Evolutionary conservation across 64 coral and sea anemone genomes (phyloP).

Genomic region (Montipora efflorescens): DNA sequence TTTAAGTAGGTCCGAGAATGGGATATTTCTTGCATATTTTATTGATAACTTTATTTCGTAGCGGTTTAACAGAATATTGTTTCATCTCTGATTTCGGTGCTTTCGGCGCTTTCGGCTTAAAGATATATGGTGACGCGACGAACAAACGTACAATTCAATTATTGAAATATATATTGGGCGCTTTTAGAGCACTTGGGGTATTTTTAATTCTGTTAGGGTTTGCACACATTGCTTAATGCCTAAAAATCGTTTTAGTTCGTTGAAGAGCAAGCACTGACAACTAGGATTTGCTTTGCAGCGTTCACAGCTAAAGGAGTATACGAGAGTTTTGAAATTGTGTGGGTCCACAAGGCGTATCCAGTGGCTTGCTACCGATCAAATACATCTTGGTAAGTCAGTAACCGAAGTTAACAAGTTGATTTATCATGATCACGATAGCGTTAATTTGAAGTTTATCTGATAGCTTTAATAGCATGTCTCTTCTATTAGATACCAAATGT

Average conservation of each 20-base stretch:
- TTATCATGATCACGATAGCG: too few species aligned
- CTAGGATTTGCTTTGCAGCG: too few species aligned
- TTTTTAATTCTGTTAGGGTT: background rate
- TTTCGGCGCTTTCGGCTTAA: background rate
- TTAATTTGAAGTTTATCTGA: too few species aligned
- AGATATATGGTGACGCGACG: background rate
- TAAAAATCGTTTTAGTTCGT: too few species aligned
- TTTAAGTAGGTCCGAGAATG: background rate
- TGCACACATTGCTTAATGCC: too few species aligned
- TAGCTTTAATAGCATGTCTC: too few species aligned
- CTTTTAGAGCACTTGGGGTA: background rate
- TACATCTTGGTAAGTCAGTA: background rate
- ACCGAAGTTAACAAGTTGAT: too few species aligned
- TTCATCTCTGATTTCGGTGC: background rate
- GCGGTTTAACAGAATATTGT: background rate
- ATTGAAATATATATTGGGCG: background rate
- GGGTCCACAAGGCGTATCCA: too few species aligned
- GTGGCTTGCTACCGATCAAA: background rate
- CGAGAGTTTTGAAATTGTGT: background rate
- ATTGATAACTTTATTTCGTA: background rate
- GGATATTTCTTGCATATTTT: background rate
- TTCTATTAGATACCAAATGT: too few species aligned
- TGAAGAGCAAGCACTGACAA: too few species aligned
- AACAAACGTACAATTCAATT: background rate
- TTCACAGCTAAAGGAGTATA: too few species aligned